A percentile compares a stretch with the other conserved stretches of the same genome.
Evolutionary conservation across 1,140 invertebrate genomes (phyloP).

Genomic region (Aphelenchoides besseyi): DNA sequence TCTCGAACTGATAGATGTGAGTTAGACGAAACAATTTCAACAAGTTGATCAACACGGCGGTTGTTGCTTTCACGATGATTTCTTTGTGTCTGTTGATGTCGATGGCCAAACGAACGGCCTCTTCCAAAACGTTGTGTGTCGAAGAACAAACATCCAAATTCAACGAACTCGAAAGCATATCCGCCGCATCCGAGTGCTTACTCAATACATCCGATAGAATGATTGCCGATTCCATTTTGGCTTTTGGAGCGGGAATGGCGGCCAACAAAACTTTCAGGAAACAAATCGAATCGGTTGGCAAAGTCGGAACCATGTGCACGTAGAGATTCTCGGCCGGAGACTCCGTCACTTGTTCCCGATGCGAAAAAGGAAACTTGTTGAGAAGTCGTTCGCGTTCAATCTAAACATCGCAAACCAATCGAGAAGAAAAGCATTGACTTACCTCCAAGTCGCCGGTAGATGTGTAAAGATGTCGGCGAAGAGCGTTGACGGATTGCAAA

Average conservation of each 20-base stretch:
- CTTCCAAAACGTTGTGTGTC: slow-evolving; percentile 69
- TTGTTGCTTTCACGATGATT: slow-evolving; percentile 91
- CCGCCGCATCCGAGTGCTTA: slow-evolving; percentile 34
- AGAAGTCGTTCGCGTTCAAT: slow-evolving; percentile 48
- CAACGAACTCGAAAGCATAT: slow-evolving; percentile 60
- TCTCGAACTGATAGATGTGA: slow-evolving; percentile 95
- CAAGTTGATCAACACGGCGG: slow-evolving; percentile 69
- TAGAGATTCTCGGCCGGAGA: slow-evolving; percentile 51
- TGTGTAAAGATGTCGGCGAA: slow-evolving; percentile 54
- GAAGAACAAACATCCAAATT: slow-evolving; percentile 49
- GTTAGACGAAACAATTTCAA: slow-evolving; percentile 96
- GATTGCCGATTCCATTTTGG: slow-evolving; percentile 96
- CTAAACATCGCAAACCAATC: slow-evolving; percentile 30
- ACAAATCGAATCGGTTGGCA: slow-evolving; percentile 50
- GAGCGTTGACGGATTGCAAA: slow-evolving; percentile 42
- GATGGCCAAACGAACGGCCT: slow-evolving; percentile 90
- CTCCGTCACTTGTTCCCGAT: slow-evolving; percentile 50
- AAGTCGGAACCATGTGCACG: slow-evolving; percentile 46
- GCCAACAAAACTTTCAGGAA: slow-evolving; percentile 88
- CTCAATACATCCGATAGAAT: slow-evolving; percentile 88
- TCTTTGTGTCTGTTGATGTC: slow-evolving; percentile 93
- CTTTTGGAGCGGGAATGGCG: slow-evolving; percentile 91
- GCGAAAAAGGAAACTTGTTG: slow-evolving; percentile 55
- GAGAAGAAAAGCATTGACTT: not conserved
- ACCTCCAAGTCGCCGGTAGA: slow-evolving; percentile 58